Conservation (phyloP, 2,797 vertebrate species). For the Bufotes viridis region DNA sequence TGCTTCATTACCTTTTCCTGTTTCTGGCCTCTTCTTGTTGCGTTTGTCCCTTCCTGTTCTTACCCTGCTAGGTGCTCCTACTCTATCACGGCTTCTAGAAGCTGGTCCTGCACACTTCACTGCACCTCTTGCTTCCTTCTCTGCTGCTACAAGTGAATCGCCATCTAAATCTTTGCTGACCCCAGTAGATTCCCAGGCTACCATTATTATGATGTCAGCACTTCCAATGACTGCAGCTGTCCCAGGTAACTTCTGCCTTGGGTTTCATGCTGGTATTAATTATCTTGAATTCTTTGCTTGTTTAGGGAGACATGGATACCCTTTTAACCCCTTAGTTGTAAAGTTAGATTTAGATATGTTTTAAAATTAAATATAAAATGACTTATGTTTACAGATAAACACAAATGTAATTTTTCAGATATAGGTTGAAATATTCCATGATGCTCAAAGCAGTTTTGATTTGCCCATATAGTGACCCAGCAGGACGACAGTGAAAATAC, state of each 20-base stretch:
- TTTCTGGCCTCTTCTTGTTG: conserved; percentile 9
- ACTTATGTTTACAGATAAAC: too few species aligned
- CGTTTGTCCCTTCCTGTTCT: conserved; percentile 35
- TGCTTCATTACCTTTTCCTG: not conserved
- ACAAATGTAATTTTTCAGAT: not conserved
- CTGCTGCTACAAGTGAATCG: conserved; percentile 82
- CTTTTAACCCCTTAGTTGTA: not conserved
- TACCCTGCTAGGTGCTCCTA: conserved; percentile 86
- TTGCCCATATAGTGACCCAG: conserved; percentile 73
- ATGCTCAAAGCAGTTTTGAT: not conserved
- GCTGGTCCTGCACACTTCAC: conserved; percentile 91
- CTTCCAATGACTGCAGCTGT: conserved; percentile 79
- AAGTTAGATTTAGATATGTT: not conserved
- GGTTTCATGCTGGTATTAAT: conserved; percentile 19
- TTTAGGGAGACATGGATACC: not conserved
- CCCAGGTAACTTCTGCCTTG: conserved; percentile 66
- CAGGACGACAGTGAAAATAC: conserved; percentile 76
- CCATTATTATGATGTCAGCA: conserved; percentile 84
- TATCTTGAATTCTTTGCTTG: not conserved
- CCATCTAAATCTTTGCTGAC: conserved; percentile 82
- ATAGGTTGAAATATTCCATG: not conserved
- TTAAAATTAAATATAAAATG: too few species aligned
- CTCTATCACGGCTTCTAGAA: conserved; percentile 97
- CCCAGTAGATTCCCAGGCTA: conserved; percentile 80
- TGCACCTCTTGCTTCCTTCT: conserved; percentile 87